Evolutionary conservation across 1,140 invertebrate species (phyloP).

Genomic region (Euwallacea fornicatus): DNA sequence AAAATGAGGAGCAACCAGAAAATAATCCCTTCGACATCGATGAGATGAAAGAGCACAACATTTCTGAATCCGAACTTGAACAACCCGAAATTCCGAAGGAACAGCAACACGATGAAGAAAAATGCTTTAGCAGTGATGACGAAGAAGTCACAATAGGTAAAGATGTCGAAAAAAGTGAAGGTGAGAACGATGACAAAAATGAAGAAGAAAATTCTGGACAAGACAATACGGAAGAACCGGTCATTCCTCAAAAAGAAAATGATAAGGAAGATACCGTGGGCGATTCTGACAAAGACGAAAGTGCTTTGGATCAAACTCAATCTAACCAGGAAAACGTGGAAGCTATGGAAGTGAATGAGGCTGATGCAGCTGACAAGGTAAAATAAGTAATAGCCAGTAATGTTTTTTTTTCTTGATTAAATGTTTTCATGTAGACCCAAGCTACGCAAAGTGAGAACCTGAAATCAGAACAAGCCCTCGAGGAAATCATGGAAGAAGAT

Average conservation of each 20-base stretch:
- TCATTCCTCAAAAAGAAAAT: conserved; percentile 36
- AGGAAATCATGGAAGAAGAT: conserved; percentile 53
- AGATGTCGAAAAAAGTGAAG: conserved; percentile 51
- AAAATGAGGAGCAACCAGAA: conserved; percentile 61
- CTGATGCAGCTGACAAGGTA: conserved; percentile 51
- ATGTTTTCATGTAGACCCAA: conserved; percentile 44
- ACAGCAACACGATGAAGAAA: conserved; percentile 49
- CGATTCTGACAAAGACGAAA: conserved; percentile 43
- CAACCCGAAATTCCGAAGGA: conserved; percentile 55
- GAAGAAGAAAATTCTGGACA: conserved; percentile 45
- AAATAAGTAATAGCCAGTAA: not conserved
- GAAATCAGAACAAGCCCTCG: conserved; percentile 46
- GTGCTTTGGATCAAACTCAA: conserved; percentile 51
- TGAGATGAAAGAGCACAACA: conserved; percentile 62
- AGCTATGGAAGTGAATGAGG: conserved; percentile 53
- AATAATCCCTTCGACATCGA: conserved; percentile 86
- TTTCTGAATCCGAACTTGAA: conserved; percentile 50
- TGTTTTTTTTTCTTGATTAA: not conserved
- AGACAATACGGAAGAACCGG: conserved; percentile 45
- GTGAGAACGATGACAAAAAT: conserved; percentile 55
- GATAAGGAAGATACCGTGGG: conserved; percentile 50
- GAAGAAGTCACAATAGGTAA: conserved; percentile 47
- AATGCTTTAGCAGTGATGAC: conserved; percentile 48
- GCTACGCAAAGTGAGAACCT: conserved; percentile 52
- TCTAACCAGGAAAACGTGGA: conserved; percentile 54